phyloP scores from a whole-genome alignment of 2,888 invertebrate genomes.

The Xylophagus ater region DNA sequence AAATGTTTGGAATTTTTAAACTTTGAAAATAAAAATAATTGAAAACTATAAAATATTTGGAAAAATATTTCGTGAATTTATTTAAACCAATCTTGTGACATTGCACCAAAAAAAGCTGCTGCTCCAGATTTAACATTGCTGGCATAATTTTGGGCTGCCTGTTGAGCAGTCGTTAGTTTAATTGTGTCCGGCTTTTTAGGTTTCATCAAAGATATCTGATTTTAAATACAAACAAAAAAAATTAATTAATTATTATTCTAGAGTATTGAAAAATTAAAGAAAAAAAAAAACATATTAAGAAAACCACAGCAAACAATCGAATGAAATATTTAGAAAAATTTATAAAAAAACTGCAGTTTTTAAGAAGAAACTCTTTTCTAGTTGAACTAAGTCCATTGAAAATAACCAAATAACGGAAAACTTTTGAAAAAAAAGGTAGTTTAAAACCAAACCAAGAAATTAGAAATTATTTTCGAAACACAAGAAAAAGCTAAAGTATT shows the following conservation, averaged over 20 bases:
- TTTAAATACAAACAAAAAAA: background rate
- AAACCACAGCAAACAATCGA: no score
- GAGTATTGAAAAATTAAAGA: no score
- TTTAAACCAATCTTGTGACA: slow-evolving; percentile 71
- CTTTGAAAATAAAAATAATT: slow-evolving; percentile 2
- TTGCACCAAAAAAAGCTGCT: slow-evolving; percentile 68
- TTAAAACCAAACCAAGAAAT: no score
- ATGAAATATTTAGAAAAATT: no score
- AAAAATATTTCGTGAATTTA: background rate
- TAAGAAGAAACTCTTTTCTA: no score
- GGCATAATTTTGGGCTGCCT: slow-evolving; percentile 16
- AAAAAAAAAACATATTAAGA: no score
- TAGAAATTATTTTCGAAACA: no score
- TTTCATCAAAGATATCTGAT: background rate
- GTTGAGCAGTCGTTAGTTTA: slow-evolving; percentile 4
- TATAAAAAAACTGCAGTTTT: no score
- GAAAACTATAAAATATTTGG: slow-evolving; percentile 1
- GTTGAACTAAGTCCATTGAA: no score
- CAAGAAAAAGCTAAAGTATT: no score
- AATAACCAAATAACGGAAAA: no score
- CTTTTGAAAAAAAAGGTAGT: background rate
- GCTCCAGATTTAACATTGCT: slow-evolving; percentile 53
- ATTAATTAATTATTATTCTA: no score
- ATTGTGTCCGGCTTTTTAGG: slow-evolving; percentile 3
- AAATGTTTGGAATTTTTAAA: background rate